Percentiles rank a stretch among this genome's conserved stretches.
phyloP scores from a whole-genome alignment of 92 coral and sea anemone genomes.

The Actinernus sp. region DNA sequence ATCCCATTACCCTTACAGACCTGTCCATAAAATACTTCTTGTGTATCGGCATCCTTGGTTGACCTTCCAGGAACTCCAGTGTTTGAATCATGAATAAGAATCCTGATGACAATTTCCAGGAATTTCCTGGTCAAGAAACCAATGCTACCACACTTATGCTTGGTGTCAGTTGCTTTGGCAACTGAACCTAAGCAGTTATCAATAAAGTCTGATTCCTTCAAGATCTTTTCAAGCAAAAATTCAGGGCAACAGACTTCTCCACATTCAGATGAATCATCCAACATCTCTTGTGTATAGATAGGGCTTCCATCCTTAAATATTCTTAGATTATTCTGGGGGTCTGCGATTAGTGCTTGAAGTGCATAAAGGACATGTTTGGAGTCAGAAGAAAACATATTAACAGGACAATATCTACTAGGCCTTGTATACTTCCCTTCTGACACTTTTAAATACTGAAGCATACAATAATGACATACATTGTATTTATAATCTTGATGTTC shows the following conservation, averaged over 20 bases:
- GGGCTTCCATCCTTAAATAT: conserved; percentile 82
- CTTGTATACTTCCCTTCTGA: conserved; percentile 78
- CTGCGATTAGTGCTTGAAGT: conserved; percentile 69
- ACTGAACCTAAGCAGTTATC: neutral
- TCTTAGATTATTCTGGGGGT: conserved; percentile 93
- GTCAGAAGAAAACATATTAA: conserved; percentile 86
- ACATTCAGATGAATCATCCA: conserved; percentile 1
- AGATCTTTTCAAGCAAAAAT: conserved; percentile 36
- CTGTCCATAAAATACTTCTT: neutral
- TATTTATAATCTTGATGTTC: conserved; percentile 41
- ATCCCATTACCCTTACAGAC: conserved; percentile 5
- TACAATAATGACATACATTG: conserved; percentile 81
- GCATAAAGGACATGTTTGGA: conserved; percentile 72
- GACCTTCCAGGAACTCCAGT: neutral
- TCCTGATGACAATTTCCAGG: conserved; percentile 65
- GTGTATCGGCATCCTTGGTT: neutral
- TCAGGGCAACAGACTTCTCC: conserved; percentile 35
- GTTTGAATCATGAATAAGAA: conserved; percentile 85
- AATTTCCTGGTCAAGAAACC: conserved; percentile 52
- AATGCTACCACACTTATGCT: conserved; percentile 32
- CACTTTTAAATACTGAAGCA: conserved; percentile 86
- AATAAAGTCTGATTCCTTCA: conserved; percentile 20
- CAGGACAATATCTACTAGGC: conserved; percentile 89
- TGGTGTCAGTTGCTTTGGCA: neutral
- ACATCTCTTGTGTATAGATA: conserved; percentile 76